Conservation (phyloP, 2,797 vertebrate genomes). For the Perdix hodgsoniae region DNA sequence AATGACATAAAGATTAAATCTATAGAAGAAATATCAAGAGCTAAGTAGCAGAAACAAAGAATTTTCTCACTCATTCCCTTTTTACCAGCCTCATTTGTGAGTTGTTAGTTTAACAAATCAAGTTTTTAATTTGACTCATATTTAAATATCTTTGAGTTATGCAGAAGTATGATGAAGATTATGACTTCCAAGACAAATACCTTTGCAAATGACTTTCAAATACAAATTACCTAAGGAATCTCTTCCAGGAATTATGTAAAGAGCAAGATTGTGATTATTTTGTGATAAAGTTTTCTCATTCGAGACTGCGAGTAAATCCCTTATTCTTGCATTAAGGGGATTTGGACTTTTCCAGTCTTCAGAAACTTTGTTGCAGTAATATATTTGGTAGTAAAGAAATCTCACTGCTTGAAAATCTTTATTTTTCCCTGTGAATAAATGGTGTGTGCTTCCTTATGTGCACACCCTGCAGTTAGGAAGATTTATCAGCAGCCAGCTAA, state of each 20-base stretch:
- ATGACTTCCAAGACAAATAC: conserved; percentile 19
- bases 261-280: not conserved
- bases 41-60: not conserved
- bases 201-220: conserved; percentile 39
- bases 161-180: not conserved
- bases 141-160: conserved; percentile 24
- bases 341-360: not conserved
- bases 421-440: not conserved
- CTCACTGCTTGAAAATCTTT: not conserved
- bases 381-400: not conserved
- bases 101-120: conserved; percentile 38
- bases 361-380: not conserved
- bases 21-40: not conserved
- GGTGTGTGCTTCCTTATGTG: not conserved
- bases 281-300: not conserved
- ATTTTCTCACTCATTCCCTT: not conserved
- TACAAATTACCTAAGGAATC: not conserved
- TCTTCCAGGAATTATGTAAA: not conserved
- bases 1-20: not conserved
- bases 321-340: not conserved
- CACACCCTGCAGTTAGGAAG: not conserved
- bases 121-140: not conserved
- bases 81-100: not conserved
- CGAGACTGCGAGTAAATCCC: not conserved
- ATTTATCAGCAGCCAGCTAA: conserved; percentile 19